A percentile compares a stretch with the other conserved stretches of the same genome.
phyloP scores from a whole-genome alignment of 2,888 invertebrate species.

The Pteria penguin region DNA sequence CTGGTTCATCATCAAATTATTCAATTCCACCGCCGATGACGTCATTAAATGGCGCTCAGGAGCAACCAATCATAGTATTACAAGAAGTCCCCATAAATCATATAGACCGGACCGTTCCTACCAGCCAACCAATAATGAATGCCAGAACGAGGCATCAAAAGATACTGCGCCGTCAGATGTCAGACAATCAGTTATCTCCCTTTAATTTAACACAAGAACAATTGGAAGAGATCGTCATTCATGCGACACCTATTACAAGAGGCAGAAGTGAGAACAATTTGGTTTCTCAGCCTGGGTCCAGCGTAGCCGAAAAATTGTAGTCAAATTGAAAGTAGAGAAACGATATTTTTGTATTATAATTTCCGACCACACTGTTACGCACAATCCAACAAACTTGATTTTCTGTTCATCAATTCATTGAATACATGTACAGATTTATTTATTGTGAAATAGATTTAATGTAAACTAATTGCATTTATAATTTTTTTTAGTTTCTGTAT shows the following conservation, averaged over 20 bases:
- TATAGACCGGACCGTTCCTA: conserved; percentile 54
- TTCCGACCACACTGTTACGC: no score
- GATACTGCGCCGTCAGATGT: conserved; percentile 61
- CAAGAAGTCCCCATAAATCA: conserved; percentile 62
- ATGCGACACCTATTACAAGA: conserved; percentile 60
- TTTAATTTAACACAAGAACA: conserved; percentile 61
- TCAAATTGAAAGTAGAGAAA: neutral
- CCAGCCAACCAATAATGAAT: conserved; percentile 52
- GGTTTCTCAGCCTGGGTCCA: neutral
- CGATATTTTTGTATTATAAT: no score
- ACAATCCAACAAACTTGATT: no score
- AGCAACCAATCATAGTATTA: conserved; percentile 67
- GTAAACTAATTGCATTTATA: no score
- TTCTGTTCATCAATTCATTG: no score
- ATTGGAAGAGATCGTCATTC: conserved; percentile 69
- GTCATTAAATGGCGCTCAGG: conserved; percentile 56
- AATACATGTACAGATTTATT: no score
- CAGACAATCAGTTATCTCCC: conserved; percentile 65
- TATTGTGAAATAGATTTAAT: no score
- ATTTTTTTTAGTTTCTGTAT: no score
- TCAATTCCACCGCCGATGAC: conserved; percentile 26
- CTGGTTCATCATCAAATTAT: neutral
- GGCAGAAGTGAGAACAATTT: neutral
- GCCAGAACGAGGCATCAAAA: conserved; percentile 62
- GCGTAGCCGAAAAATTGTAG: neutral